Conservation (phyloP, 2,888 invertebrate species). For the Mythimna pallens region DNA sequence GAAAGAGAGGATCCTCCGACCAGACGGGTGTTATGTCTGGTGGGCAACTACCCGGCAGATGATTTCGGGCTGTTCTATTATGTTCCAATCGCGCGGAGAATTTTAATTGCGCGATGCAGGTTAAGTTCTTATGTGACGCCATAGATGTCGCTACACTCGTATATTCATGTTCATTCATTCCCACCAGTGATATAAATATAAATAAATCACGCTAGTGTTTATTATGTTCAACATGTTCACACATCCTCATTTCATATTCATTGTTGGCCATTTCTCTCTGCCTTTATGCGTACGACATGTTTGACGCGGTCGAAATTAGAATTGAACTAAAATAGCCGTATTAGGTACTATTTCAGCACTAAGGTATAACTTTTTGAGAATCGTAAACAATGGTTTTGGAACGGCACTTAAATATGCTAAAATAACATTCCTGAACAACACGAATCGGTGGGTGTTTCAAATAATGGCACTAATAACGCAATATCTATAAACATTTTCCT, state of each 20-base stretch:
- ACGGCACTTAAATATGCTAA: constrained; percentile 11
- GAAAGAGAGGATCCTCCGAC: too few relatives aligned
- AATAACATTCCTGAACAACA: constrained; percentile 9
- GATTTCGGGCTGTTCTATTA: too few relatives aligned
- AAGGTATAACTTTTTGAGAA: constrained; percentile 26
- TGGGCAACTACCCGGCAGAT: too few relatives aligned
- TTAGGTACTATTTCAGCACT: constrained; percentile 45
- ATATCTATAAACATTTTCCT: constrained; percentile 19
- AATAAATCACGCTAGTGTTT: constrained; percentile 73
- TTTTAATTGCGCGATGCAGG: too few relatives aligned
- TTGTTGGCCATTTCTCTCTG: constrained; percentile 59
- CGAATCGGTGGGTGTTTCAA: constrained; percentile 11
- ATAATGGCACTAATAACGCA: constrained; percentile 7
- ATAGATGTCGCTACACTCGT: too few relatives aligned
- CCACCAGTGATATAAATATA: constrained; percentile 70
- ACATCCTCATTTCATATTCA: constrained; percentile 76
- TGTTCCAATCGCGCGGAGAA: too few relatives aligned
- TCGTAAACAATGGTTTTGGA: constrained; percentile 35
- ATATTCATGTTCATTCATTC: constrained; percentile 56
- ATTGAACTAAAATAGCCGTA: constrained; percentile 47
- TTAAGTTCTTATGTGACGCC: too few relatives aligned
- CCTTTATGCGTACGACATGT: constrained; percentile 46
- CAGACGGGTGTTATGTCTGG: too few relatives aligned
- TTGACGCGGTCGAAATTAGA: constrained; percentile 70
- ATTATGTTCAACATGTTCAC: constrained; percentile 73